Base-by-base conservation (phyloP, 2,797 vertebrate species). In the Natrix natrix region DNA sequence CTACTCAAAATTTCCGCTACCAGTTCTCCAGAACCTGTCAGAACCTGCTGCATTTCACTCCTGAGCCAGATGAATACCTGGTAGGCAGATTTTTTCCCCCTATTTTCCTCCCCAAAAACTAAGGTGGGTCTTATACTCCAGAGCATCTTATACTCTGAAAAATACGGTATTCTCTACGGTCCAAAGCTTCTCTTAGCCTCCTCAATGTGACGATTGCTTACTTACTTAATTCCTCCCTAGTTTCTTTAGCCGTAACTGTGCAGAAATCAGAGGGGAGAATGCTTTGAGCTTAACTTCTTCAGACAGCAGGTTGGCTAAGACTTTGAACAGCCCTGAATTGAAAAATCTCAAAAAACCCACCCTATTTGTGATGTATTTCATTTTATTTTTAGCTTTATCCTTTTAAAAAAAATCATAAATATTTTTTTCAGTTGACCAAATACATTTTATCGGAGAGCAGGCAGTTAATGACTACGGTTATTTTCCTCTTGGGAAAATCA, bases 381-480 rank as follows among this genome's bases (percentile, higher is more conserved):
- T 26, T 37, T 54, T 16, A 11, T 26, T 20, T 59, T 55, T 57
- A 37, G 24, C 37, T 37, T 3, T 5, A 87, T 92, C 55, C 56
- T 12, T 60, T 52, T 86, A 52, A 14, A 88, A 59, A 55, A 87
- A 55, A 59, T 8, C 88, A 26, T 56, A 20, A 87, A 90, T 69
- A 32, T 54, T 11, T 60, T 11, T 59, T 14, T 90, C 66, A 43
- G 88, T 69, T 57, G 89, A 87, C 88, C 37, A 86, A 37, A 48
- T 86, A 63, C 10, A 92, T 90, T 90, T 92, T 90, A 90, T 86
- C 17, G 48, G 59, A 87, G 78, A 66, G 66, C 78, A 90, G 74
- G 22, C 43, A 32, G 92, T 92, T 86, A 90, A 92, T 92, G 88
- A 90, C 32, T 66, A 88, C n/a, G 20, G 0, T 14, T 13, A 6